Conservation (phyloP, 2,113 vertebrate genomes). For the Theristicus caerulescens region DNA sequence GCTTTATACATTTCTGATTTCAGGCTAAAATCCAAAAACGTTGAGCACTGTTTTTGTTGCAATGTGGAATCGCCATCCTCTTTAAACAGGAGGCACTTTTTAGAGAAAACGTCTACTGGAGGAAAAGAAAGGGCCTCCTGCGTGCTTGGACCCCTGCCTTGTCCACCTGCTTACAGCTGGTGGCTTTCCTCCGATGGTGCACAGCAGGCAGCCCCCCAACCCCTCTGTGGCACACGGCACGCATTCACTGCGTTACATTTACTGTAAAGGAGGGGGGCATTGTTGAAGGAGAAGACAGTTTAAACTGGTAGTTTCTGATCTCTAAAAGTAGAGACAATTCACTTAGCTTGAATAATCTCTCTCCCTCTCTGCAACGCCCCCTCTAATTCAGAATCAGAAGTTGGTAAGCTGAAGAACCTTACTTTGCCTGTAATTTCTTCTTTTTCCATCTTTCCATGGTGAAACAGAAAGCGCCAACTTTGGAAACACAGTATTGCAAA, state of each 20-base stretch:
- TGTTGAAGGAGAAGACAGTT: not conserved
- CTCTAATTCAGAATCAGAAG: not conserved
- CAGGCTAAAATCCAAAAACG: not conserved
- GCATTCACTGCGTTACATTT: accelerated
- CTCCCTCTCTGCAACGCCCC: not conserved
- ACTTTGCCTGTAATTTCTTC: not conserved
- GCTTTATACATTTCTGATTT: not conserved
- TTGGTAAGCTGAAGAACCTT: not conserved
- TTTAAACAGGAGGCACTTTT: not conserved
- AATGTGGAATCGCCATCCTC: not conserved
- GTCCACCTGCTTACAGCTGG: not conserved
- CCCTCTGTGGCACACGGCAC: accelerated
- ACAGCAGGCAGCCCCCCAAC: accelerated
- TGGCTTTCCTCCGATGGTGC: accelerated
- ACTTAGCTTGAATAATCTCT: not conserved
- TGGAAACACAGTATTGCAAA: not conserved
- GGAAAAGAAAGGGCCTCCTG: not conserved
- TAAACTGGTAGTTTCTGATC: not conserved
- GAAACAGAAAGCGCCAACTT: not conserved
- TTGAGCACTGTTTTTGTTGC: not conserved
- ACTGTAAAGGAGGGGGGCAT: accelerated
- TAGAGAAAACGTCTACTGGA: not conserved
- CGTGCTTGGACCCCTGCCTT: not conserved
- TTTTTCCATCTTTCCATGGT: not conserved
- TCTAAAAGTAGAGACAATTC: not conserved